phyloP scores from a whole-genome alignment of 2,797 vertebrate species.

The Ambastaia sidthimunki region DNA sequence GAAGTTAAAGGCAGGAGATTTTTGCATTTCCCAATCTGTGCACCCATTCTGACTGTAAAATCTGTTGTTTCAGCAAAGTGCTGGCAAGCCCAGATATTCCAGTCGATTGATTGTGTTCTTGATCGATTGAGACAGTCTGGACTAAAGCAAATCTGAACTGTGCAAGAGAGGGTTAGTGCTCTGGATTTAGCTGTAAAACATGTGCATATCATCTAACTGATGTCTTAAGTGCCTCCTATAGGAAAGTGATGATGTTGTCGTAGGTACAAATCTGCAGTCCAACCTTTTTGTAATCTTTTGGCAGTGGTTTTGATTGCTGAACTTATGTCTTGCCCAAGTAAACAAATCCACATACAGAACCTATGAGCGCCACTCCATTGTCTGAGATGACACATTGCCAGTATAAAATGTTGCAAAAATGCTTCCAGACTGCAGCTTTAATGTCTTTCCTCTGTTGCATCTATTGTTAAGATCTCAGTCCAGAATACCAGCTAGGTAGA shows the following conservation, averaged over 20 bases:
- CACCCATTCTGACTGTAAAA: background rate
- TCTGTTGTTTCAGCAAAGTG: constrained; percentile 17
- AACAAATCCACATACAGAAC: constrained; percentile 25
- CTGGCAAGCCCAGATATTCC: background rate
- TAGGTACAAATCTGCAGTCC: constrained; percentile 6
- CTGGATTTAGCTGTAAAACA: constrained; percentile 23
- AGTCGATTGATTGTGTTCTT: background rate
- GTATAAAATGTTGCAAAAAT: constrained; percentile 44
- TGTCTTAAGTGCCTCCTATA: constrained; percentile 6
- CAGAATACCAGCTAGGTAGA: constrained; percentile 52
- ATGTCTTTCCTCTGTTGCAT: constrained; percentile 4
- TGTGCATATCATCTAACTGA: constrained; percentile 3
- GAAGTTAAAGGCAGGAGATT: background rate
- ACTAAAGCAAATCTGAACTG: background rate
- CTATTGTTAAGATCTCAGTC: constrained; percentile 28
- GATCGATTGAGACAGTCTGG: constrained; percentile 2
- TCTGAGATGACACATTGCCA: constrained; percentile 35
- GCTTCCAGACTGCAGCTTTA: constrained; percentile 50
- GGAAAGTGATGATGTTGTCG: background rate
- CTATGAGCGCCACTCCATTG: constrained; percentile 8
- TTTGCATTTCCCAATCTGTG: constrained; percentile 13
- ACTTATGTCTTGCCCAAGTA: constrained; percentile 12
- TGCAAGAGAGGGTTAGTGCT: background rate
- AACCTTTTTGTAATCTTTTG: constrained; percentile 19
- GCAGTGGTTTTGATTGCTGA: constrained; percentile 1